A percentile compares a stretch with the other conserved stretches of the same genome.
phyloP scores from a whole-genome alignment of 2,888 invertebrate species.

The Drosophila limbata region DNA sequence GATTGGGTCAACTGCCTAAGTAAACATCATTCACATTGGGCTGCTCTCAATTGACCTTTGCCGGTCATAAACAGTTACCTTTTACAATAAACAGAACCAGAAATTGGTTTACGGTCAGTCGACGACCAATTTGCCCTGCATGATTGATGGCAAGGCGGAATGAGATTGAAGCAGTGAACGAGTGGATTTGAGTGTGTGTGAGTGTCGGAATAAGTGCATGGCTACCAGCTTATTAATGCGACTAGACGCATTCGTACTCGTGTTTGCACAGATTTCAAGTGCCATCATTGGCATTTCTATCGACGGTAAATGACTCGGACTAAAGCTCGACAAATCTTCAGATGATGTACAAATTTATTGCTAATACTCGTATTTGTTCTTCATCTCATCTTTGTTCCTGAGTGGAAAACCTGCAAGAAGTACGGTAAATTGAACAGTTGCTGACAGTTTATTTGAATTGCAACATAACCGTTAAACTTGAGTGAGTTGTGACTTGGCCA shows the following conservation, averaged over 20 bases:
- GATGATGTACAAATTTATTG: constrained; percentile 24
- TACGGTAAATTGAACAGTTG: constrained; percentile 43
- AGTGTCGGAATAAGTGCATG: constrained; percentile 10
- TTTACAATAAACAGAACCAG: constrained; percentile 30
- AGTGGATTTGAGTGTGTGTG: background rate
- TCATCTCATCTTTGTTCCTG: background rate
- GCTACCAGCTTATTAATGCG: constrained; percentile 11
- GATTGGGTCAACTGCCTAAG: constrained; percentile 61
- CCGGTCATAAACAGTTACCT: constrained; percentile 65
- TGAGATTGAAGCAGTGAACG: background rate
- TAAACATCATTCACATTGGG: constrained; percentile 56
- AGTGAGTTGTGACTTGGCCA: constrained; percentile 33
- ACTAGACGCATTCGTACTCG: background rate
- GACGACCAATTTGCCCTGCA: constrained; percentile 41
- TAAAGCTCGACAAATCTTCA: constrained; percentile 26
- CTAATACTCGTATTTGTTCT: constrained; percentile 10
- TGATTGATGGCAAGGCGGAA: constrained; percentile 50
- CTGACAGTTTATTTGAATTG: constrained; percentile 53
- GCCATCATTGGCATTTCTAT: constrained; percentile 45
- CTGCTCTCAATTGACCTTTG: constrained; percentile 70
- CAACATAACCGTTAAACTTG: constrained; percentile 59
- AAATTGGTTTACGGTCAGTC: constrained; percentile 27
- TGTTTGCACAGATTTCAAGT: constrained; percentile 37
- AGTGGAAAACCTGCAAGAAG: constrained; percentile 15
- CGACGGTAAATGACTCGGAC: constrained; percentile 53